Evolutionary conservation across 1,140 invertebrate species (phyloP), one percentile per base, ranked within the genome.

Genomic region (Chymomyza costata): DNA sequence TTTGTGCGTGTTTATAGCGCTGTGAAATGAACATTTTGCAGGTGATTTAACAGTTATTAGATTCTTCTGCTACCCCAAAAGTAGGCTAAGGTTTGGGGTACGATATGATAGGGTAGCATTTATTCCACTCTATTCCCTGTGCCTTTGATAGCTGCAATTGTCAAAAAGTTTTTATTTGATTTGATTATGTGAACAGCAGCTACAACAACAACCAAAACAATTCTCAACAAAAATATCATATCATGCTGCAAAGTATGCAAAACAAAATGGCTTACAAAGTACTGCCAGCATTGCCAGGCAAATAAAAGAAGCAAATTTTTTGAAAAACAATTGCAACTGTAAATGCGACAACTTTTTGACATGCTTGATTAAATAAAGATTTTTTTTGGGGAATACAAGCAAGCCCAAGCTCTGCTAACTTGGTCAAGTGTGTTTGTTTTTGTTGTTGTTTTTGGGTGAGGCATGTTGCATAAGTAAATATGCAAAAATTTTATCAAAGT

Each of bases 11-110:
- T 68, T 81, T 80, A 80, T 68, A 38, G 64, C 64, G 56, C 73
- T 80, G 73, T 80, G 73, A 80, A 80, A 80, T 80, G 68, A 80
- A 80, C 74, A 81, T 80, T 80, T 80, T 80, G 73, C 73, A 80
- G 73, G 73, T 80, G 68, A 80, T 80, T 80, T 80, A 81, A 68
- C 73, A 81, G 73, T 80, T 80, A 80, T 80, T 80, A 80, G 74
- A 65, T 71, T 71, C 64, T 52, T 63, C 49, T 56, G 18, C 52
- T 31, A 37, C 48, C 15, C 28, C 37, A 30, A 39, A 28, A 17
- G 59, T 35, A 46, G 47, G 49, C 57, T 53, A 32, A 48, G 3
- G 34, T n/a, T 21, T 17, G 6, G 6, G 30, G 15, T 43, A 16
- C 59, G n/a, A n/a, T n/a, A n/a, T n/a, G n/a, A n/a, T n/a, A n/a